Evolutionary conservation across 2,888 invertebrate species (phyloP).

Genomic region (Apamea crenata): DNA sequence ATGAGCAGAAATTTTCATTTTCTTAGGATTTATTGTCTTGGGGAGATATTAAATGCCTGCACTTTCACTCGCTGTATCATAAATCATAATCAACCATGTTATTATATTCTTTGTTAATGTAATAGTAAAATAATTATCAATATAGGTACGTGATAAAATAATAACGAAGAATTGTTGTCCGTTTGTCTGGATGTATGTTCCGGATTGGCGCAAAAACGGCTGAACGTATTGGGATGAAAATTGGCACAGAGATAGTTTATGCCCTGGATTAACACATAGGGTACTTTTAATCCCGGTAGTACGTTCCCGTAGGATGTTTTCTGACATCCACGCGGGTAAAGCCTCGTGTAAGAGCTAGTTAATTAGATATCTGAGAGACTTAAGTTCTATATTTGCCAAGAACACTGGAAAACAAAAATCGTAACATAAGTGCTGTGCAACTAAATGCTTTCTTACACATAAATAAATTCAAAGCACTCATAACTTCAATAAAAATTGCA

Average conservation of each 20-base stretch:
- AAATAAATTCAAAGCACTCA: constrained; percentile 49
- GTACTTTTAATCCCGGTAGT: not conserved
- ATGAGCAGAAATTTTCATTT: not conserved
- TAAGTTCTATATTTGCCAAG: not conserved
- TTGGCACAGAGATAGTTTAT: not conserved
- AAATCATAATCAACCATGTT: constrained; percentile 2
- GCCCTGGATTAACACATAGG: not conserved
- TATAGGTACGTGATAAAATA: not conserved
- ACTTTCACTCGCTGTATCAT: constrained; percentile 3
- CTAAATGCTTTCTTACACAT: constrained; percentile 37
- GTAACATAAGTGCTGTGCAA: not conserved
- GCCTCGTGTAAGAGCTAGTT: not conserved
- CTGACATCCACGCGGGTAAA: not conserved
- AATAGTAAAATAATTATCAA: not conserved
- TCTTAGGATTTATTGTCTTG: not conserved
- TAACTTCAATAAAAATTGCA: constrained; percentile 65
- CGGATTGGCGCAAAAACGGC: not conserved
- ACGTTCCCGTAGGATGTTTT: not conserved
- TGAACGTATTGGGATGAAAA: not conserved
- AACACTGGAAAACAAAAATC: not conserved
- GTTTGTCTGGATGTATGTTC: not conserved
- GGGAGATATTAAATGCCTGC: not conserved
- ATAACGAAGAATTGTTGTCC: not conserved
- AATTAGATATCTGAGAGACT: not conserved
- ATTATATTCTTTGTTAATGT: not conserved